Percentiles rank a stretch among this genome's conserved stretches.
Conservation (phyloP, 1,140 invertebrate species). For the silkworm (Bombyx mori) region ASM3026992v2 NC_085124.1:1649501-1650000, state of each 20-base stretch:
- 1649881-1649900: too few species aligned
- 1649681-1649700: slow-evolving; percentile 25
- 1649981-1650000: too few species aligned
- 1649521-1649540: slow-evolving; percentile 53
- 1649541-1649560: slow-evolving; percentile 18
- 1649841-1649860: too few species aligned
- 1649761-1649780: slow-evolving; percentile 80
- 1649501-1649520: slow-evolving; percentile 46
- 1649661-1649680: slow-evolving; percentile 31
- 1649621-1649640: slow-evolving; percentile 55
- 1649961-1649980: too few species aligned
- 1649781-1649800: too few species aligned
- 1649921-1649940: too few species aligned
- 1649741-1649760: slow-evolving; percentile 86
- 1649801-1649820: too few species aligned
- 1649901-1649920: too few species aligned
- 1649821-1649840: too few species aligned
- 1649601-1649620: slow-evolving; percentile 38
- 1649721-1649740: slow-evolving; percentile 88
- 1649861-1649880: too few species aligned
- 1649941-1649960: too few species aligned
- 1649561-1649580: slow-evolving; percentile 43
- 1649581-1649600: slow-evolving; percentile 30
- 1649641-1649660: slow-evolving; percentile 60
- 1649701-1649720: slow-evolving; percentile 60